Base-by-base conservation (phyloP, 2,888 invertebrate species). In the Boloria euphrosyne region DNA sequence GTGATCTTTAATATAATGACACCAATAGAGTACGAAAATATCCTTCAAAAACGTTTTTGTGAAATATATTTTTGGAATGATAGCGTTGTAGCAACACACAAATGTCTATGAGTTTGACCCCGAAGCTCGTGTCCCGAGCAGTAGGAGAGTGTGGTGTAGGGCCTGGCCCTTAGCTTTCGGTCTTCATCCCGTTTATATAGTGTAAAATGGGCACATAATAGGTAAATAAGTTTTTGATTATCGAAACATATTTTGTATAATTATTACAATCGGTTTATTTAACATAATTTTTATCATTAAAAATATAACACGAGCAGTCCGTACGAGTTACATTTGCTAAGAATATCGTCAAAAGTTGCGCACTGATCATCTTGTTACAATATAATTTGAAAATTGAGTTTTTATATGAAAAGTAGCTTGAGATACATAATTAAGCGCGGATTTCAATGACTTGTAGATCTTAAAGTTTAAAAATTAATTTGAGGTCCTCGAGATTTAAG, bases 161-260 rank as follows among this genome's bases (percentile, higher is more conserved):
- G 90, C 90, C 82, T 82, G 87, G 90, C 90, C 91, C 89, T 89
- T 87, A 86, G 85, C 85, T 87, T 90, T 89, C 87, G 80, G 81
- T 89, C 84, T 89, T 87, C 88, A 85, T 85, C 84, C 82, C 80
- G 83, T 84, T 82, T 80, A 87, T 82, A 84, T 82, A 81, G 87
- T 86, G 85, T 89, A 92, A 91, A 92, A 93, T 93, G 92, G 91
- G 91, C 87, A 92, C 91, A 85, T 92, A 89, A 90, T 90, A 89
- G 92, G 92, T 93, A 91, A 90, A 85, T 86, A 82, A 78, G 71
- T 76, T 80, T 80, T 82, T 80, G 76, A 83, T 74, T 74, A 68
- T 63, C 62, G 53, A 63, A 72, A 69, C 62, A 62, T 62, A 66
- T 68, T 59, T 31, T 68, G 58, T 55, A 52, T 59, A 61, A 68